These are phyloP conservation scores for Odontocolon sp. DNA, from an alignment of 2,888 invertebrate species.

Conservation along the genomic window DNA sequence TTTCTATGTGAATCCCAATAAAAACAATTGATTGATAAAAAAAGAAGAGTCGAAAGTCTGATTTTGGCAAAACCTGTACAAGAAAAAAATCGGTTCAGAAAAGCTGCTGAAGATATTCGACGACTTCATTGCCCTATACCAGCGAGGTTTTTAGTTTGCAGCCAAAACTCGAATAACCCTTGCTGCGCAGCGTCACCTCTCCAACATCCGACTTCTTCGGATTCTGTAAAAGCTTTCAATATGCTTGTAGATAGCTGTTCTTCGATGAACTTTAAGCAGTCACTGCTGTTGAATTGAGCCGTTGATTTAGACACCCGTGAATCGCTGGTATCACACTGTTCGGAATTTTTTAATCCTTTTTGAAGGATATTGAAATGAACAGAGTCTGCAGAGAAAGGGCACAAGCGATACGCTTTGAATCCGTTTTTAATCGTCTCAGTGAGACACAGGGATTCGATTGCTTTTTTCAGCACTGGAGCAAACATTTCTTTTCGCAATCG, in stretches of 20 bases:
- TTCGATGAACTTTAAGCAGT: not conserved
- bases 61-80: not conserved
- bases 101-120: not conserved
- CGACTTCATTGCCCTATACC: not conserved
- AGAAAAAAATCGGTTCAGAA: not conserved
- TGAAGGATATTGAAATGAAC: constrained; percentile 21
- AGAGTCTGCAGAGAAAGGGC: constrained; percentile 38
- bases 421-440: constrained; percentile 42
- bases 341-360: not conserved
- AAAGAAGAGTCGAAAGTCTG: not conserved
- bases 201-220: not conserved
- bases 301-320: not conserved
- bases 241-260: not conserved
- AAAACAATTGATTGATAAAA: not conserved
- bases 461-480: constrained; percentile 18
- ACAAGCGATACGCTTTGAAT: constrained; percentile 41
- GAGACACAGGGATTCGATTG: constrained; percentile 24
- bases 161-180: not conserved
- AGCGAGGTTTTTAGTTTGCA: not conserved
- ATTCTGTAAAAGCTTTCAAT: not conserved
- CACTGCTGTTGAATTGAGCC: not conserved
- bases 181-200: not conserved
- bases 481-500: constrained; percentile 12
- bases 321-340: not conserved
- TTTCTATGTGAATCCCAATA: not conserved